Evolutionary conservation across 2,888 invertebrate species (phyloP), one percentile per base, ranked within the genome.

Genomic region (Apomyelois bistriatella): DNA sequence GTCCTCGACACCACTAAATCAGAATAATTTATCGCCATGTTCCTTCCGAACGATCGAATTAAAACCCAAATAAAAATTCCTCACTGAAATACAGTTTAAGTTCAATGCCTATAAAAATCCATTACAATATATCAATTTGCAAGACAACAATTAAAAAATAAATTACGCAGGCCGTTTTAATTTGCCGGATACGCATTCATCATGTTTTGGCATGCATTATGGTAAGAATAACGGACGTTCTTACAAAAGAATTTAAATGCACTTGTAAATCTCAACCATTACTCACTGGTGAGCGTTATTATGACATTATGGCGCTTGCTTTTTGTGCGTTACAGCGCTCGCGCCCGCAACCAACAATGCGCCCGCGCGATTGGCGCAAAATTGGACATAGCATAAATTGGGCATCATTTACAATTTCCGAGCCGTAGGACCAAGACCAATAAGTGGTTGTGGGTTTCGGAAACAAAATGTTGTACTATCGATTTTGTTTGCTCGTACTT

Each of bases 281-380:
- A 76, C 64, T 76, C 75, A 79, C 72, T 66, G 46, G 46, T 70
- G 64, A 64, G 65, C 66, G 67, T 75, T 78, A 76, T 76, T 76
- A 76, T 75, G 74, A 77, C 69, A 72, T 75, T 70, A 71, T 58
- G 65, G 66, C 57, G 63, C 48, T 41, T 32, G 65, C 55, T 77
- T 77, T 77, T 76, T 79, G 75, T 74, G 70, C 70, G 55, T 63
- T 68, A 68, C 68, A 66, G 63, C 59, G 58, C 48, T 59, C 60
- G 62, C 62, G 67, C 64, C 63, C 59, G 54, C 58, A 65, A 64
- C 60, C 67, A 59, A 66, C 70, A 70, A 68, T 67, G 66, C 66
- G 60, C 66, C 75, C 73, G 72, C 78, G 67, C 85, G 86, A 87
- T 87, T 82, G 82, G 78, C 76, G 75, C 77, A 75, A 86, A 85